Evolutionary conservation across 2,888 invertebrate genomes (phyloP).

Genomic region (Schizotus pectinicornis): DNA sequence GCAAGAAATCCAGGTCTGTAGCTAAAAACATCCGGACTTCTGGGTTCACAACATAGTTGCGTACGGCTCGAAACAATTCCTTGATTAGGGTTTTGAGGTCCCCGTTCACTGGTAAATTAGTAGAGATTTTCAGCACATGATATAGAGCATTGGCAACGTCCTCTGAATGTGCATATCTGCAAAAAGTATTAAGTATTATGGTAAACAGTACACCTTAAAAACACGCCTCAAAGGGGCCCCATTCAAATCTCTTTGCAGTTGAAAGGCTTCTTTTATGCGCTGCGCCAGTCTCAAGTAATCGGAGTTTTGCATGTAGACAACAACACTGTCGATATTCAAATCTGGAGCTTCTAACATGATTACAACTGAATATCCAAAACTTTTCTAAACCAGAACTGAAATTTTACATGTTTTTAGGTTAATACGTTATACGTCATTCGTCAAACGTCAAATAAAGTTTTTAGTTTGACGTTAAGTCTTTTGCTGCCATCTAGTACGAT

Average conservation of each 20-base stretch:
- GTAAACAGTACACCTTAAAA: not conserved
- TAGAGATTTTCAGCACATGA: slow-evolving; percentile 11
- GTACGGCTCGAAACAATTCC: slow-evolving; percentile 62
- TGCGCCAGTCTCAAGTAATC: slow-evolving; percentile 64
- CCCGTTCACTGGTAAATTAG: not conserved
- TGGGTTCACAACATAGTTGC: slow-evolving; percentile 63
- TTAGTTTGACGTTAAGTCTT: too few species aligned
- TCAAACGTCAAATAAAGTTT: too few species aligned
- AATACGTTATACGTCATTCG: too few species aligned
- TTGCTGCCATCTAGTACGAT: too few species aligned
- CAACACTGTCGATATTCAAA: not conserved
- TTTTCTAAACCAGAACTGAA: too few species aligned
- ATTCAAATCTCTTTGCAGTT: slow-evolving; percentile 61
- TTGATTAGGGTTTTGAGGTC: slow-evolving; percentile 11
- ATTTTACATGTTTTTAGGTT: too few species aligned
- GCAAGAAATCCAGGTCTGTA: slow-evolving; percentile 61
- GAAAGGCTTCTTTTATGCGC: slow-evolving; percentile 63
- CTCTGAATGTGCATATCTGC: slow-evolving; percentile 62
- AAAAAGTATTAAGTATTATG: slow-evolving; percentile 44
- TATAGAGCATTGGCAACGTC: slow-evolving; percentile 20
- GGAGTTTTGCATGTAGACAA: slow-evolving; percentile 16
- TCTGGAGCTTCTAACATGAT: not conserved
- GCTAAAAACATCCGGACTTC: slow-evolving; percentile 64
- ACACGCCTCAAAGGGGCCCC: slow-evolving; percentile 57
- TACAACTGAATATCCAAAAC: too few species aligned